These are phyloP conservation scores for Microtus oregoni DNA, from an alignment of 2,113 vertebrate genomes.

Conservation along the genomic window DNA sequence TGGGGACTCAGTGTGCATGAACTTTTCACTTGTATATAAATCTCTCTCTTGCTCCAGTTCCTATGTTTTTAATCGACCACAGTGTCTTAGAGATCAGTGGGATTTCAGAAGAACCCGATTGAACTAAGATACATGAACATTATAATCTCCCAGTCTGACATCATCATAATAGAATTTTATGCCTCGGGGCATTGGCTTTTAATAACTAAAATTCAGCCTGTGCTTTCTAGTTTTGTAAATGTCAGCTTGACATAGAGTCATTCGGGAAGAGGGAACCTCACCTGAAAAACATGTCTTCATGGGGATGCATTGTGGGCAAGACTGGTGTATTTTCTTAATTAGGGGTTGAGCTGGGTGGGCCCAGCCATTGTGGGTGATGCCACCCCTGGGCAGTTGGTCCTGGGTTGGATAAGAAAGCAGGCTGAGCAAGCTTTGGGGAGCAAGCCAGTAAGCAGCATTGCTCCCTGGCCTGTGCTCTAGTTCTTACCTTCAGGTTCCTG, in stretches of 20 bases:
- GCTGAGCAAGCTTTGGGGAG: not conserved
- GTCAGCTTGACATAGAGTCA: not conserved
- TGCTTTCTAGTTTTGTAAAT: not conserved
- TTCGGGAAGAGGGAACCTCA: not conserved
- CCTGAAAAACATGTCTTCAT: not conserved
- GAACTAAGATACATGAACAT: constrained; percentile 15
- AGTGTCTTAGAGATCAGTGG: constrained; percentile 8
- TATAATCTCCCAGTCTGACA: constrained; percentile 39
- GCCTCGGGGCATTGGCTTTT: not conserved
- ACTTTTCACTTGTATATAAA: constrained; percentile 18
- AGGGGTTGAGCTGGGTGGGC: not conserved
- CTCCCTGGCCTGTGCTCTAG: not conserved
- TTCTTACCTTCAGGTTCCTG: not conserved
- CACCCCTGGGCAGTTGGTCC: too few species aligned
- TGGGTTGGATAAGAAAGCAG: not conserved
- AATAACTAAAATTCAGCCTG: not conserved
- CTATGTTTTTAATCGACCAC: not conserved
- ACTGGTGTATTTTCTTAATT: not conserved
- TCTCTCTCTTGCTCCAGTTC: constrained; percentile 8
- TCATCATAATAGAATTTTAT: constrained; percentile 35
- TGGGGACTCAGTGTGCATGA: not conserved
- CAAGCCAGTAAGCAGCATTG: not conserved
- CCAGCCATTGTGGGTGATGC: not conserved
- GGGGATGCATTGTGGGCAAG: not conserved
- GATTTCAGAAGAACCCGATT: constrained; percentile 28